phyloP scores from a whole-genome alignment of 2,113 vertebrate species.

The Lagopus leucura region DNA sequence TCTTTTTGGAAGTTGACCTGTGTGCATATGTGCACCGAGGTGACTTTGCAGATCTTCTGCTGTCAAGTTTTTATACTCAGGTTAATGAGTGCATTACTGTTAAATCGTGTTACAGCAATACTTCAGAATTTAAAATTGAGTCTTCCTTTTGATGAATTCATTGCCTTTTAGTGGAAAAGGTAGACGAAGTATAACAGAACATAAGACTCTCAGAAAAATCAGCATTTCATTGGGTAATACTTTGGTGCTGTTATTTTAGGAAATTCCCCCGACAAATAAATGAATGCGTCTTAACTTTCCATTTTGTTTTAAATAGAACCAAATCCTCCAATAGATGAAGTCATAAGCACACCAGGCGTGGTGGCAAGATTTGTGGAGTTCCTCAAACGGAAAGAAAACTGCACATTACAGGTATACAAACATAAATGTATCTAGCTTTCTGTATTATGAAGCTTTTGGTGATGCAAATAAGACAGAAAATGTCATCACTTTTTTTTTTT shows the following conservation, averaged over 20 bases:
- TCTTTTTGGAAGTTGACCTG: background rate
- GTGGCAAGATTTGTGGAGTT: constrained; percentile 98
- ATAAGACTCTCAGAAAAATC: background rate
- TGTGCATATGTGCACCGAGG: accelerated
- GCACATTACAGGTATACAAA: constrained; percentile 91
- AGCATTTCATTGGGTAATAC: background rate
- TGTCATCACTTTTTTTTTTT: background rate
- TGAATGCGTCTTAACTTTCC: background rate
- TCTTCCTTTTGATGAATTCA: background rate
- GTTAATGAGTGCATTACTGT: background rate
- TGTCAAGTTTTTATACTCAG: background rate
- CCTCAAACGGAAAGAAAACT: constrained; percentile 95
- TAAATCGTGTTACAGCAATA: background rate
- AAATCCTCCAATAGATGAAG: constrained; percentile 98
- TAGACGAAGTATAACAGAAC: background rate
- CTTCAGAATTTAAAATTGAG: background rate
- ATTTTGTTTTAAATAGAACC: constrained; percentile 84
- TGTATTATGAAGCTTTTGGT: background rate
- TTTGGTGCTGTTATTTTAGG: background rate
- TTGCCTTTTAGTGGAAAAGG: background rate
- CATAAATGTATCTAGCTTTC: background rate
- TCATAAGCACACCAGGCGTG: constrained; percentile 93
- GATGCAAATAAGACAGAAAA: background rate
- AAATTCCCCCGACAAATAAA: background rate
- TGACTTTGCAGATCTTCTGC: background rate